phyloP scores from a whole-genome alignment of 2,797 vertebrate species.

The Spinus pinus region DNA sequence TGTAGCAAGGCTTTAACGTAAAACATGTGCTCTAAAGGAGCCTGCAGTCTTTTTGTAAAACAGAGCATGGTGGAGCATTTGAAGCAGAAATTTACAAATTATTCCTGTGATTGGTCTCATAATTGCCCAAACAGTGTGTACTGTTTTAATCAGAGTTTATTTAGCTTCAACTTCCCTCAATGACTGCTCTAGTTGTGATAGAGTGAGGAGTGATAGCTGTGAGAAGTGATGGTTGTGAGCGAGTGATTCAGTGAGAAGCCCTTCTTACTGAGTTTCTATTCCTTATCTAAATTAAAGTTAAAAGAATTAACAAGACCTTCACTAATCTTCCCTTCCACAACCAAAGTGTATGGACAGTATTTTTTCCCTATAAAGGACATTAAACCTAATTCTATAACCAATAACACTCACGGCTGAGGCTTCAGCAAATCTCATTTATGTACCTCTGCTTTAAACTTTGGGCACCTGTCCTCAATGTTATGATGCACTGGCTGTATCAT shows the following conservation, averaged over 20 bases:
- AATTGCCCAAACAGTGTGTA: background rate
- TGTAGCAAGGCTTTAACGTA: background rate
- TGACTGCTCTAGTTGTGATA: background rate
- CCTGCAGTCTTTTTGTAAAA: background rate
- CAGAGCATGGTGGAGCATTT: background rate
- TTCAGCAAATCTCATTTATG: background rate
- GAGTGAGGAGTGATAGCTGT: background rate
- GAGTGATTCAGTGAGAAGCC: background rate
- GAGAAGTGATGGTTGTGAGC: too few relatives aligned
- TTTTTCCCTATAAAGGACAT: background rate
- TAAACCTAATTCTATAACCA: background rate
- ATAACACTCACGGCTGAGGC: background rate
- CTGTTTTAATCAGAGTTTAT: background rate
- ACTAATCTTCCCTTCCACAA: background rate
- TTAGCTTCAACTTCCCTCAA: background rate
- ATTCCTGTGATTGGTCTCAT: background rate
- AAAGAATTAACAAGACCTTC: background rate
- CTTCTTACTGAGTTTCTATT: background rate
- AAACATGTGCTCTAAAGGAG: background rate
- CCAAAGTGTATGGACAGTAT: background rate
- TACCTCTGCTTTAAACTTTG: background rate
- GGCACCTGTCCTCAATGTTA: background rate
- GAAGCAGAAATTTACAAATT: background rate
- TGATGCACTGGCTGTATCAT: accelerated
- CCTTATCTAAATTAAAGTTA: background rate